Base-by-base conservation (phyloP, 2,888 invertebrate genomes). In the Zele albiditarsus region DNA sequence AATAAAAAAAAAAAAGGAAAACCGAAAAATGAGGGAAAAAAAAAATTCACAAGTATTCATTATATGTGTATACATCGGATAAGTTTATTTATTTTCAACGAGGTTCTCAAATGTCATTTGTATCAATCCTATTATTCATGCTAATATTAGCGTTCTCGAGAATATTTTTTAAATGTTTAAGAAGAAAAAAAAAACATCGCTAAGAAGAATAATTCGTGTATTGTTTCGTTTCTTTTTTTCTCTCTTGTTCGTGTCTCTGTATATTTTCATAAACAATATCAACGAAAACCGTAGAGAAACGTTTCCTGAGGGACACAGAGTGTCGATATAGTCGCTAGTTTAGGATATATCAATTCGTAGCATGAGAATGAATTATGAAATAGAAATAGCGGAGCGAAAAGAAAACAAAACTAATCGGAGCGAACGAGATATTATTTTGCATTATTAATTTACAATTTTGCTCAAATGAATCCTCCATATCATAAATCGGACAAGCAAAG, bases 401-500 rank as follows among this genome's bases (percentile, higher is more conserved):
- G 62, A 33, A 62, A 23, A 53, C 25, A 60, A 67, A 49, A 27
- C 28, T n/a, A 49, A 62, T 42, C 23, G 53, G n/a, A 31, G 25
- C 49, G n/a, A 63, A 42, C 16, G 25, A 31, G 28, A 63, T 8
- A 38, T 62, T 63, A 20, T 38, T 65, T 67, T 77, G 42, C 46
- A 49, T 71, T 60, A 57, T 68, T 63, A 76, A 75, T 77, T 78
- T 58, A 77, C 69, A 71, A 77, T 79, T 79, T 81, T 80, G 81
- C 81, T 81, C 81, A 81, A 81, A 78, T 53, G 78, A 79, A 82
- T 78, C 75, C 72, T 80, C 76, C 81, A 80, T 82, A 82, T 82
- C 81, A 82, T 77, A 73, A 73, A 79, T 73, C 75, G 73, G 73
- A 70, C 65, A 76, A 73, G 67, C 33, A 68, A 70, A 63, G 28